These are phyloP conservation scores for Paracanthobrama guichenoti DNA, from an alignment of 2,113 vertebrate species.

Conservation along the genomic window DNA sequence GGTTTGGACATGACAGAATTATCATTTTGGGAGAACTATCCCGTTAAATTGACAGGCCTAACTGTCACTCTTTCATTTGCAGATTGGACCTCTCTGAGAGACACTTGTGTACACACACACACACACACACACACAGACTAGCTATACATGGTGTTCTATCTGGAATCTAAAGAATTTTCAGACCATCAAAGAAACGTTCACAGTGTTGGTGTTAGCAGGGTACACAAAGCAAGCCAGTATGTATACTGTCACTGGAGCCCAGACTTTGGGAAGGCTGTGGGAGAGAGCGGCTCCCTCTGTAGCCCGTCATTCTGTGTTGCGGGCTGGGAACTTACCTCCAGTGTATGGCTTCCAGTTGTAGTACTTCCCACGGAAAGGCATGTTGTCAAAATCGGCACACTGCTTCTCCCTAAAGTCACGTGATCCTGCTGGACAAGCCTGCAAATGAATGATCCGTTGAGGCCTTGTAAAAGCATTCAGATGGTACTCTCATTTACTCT, in stretches of 20 bases:
- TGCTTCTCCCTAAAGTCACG: constrained; percentile 98
- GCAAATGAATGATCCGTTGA: constrained; percentile 27
- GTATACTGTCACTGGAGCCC: constrained; percentile 49
- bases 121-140: neutral
- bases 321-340: constrained; percentile 81
- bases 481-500: neutral
- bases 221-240: constrained; percentile 57
- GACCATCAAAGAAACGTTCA: constrained; percentile 56
- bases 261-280: constrained; percentile 24
- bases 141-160: constrained; percentile 6
- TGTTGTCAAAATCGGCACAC: constrained; percentile 94
- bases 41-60: neutral
- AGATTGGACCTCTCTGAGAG: neutral
- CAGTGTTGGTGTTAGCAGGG: constrained; percentile 54
- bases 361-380: constrained; percentile 97
- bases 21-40: neutral
- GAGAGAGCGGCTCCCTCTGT: constrained; percentile 15
- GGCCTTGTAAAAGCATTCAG: constrained; percentile 1
- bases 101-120: neutral
- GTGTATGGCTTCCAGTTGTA: constrained; percentile 99
- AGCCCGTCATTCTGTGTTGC: constrained; percentile 43
- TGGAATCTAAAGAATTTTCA: constrained; percentile 65
- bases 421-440: constrained; percentile 87
- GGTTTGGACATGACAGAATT: constrained; percentile 3
- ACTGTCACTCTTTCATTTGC: neutral